Conservation (phyloP, 2,113 vertebrate genomes). For the Oncorhynchus keta region DNA sequence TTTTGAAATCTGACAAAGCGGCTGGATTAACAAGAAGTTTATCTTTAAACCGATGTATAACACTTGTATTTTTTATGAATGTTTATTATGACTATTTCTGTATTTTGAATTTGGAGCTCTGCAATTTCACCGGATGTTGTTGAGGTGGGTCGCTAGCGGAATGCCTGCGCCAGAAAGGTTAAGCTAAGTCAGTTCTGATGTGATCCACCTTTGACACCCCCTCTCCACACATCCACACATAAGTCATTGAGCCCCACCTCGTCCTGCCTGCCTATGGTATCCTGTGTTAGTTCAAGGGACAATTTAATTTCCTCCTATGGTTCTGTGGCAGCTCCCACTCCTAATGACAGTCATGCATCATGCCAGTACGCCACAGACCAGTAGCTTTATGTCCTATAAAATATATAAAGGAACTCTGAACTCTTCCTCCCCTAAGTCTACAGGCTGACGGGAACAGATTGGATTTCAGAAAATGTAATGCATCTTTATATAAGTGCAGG, state of each 20-base stretch:
- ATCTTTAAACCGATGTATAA: no score
- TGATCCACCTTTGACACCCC: neutral
- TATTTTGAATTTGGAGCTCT: no score
- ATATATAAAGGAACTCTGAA: conserved; percentile 21
- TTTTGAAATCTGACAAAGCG: no score
- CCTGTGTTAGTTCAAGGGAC: neutral
- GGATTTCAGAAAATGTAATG: conserved; percentile 30
- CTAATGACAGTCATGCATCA: conserved; percentile 29
- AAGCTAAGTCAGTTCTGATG: neutral
- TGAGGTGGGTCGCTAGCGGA: no score
- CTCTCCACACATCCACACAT: neutral
- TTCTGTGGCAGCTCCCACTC: neutral
- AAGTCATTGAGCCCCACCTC: neutral
- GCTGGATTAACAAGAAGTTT: no score
- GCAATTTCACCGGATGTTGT: no score
- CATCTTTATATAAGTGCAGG: conserved; percentile 16
- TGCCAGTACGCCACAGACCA: conserved; percentile 18
- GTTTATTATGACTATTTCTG: no score
- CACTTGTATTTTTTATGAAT: no score
- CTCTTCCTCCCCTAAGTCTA: conserved; percentile 15
- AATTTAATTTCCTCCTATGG: neutral
- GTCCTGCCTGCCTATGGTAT: neutral
- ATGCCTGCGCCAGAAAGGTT: no score
- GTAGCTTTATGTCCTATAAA: conserved; percentile 32
- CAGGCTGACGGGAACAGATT: conserved; percentile 30